phyloP scores from a whole-genome alignment of 2,113 vertebrate species.

The Rafetus swinhoei region DNA sequence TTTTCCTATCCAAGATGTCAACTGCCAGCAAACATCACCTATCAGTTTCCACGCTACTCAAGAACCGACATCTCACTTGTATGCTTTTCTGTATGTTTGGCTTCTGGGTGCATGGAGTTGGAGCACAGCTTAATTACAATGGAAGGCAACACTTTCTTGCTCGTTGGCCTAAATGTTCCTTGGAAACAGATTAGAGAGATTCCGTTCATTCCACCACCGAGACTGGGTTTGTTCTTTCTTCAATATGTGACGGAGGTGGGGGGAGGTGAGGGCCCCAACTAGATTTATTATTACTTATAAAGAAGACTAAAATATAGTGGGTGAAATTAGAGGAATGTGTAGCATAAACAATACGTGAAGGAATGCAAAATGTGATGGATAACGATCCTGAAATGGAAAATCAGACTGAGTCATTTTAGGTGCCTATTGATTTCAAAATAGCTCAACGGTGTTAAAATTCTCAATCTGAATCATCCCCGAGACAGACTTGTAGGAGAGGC shows the following conservation, averaged over 20 bases:
- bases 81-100: no score
- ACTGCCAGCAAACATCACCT: not conserved
- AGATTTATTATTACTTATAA: conserved; percentile 7
- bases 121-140: not conserved
- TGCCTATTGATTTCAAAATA: conserved; percentile 44
- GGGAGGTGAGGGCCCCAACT: not conserved
- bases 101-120: not conserved
- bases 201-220: conserved; percentile 20
- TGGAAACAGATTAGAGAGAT: conserved; percentile 59
- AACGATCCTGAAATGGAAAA: conserved; percentile 4
- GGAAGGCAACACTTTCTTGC: not conserved
- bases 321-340: not conserved
- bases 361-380: conserved; percentile 8
- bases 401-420: conserved; percentile 28
- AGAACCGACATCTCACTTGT: not conserved
- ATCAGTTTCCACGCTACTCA: not conserved
- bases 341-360: conserved; percentile 40
- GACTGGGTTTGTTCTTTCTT: conserved; percentile 1
- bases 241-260: not conserved
- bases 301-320: not conserved
- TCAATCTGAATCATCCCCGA: conserved; percentile 13
- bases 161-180: not conserved
- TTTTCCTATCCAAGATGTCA: not conserved
- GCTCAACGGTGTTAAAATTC: conserved; percentile 10
- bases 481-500: conserved; percentile 7